phyloP scores from a whole-genome alignment of 2,888 invertebrate genomes.

The Crossocerus cetratus region DNA sequence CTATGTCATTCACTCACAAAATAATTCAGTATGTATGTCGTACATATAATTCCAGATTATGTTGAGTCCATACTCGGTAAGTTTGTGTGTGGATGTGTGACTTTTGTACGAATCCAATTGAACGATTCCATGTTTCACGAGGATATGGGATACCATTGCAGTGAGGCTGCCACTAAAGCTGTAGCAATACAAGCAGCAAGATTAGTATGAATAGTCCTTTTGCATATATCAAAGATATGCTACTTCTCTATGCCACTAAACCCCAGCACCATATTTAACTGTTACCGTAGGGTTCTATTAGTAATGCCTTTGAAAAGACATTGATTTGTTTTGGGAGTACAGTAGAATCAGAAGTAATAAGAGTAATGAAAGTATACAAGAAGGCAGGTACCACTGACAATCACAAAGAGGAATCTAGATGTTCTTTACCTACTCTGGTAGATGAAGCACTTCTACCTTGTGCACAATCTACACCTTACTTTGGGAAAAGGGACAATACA shows the following conservation, averaged over 20 bases:
- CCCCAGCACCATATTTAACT: not conserved
- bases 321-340: constrained; percentile 55
- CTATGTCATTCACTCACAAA: not conserved
- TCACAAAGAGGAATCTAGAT: not conserved
- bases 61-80: constrained; percentile 58
- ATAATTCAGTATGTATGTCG: not conserved
- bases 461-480: constrained; percentile 23
- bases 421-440: not conserved
- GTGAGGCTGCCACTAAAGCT: constrained; percentile 55
- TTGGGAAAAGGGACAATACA: constrained; percentile 5
- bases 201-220: constrained; percentile 42
- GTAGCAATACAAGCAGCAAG: constrained; percentile 56
- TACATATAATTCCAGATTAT: constrained; percentile 52
- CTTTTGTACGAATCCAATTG: constrained; percentile 60
- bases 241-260: not conserved
- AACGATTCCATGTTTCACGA: constrained; percentile 58
- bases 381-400: not conserved
- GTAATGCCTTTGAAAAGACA: constrained; percentile 57
- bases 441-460: constrained; percentile 15
- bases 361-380: constrained; percentile 1
- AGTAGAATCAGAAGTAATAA: constrained; percentile 38
- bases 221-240: not conserved
- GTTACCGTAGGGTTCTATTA: constrained; percentile 52
- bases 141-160: constrained; percentile 60
- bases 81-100: constrained; percentile 59